phyloP scores from a whole-genome alignment of 2,888 invertebrate genomes.

The Molanna angustata region DNA sequence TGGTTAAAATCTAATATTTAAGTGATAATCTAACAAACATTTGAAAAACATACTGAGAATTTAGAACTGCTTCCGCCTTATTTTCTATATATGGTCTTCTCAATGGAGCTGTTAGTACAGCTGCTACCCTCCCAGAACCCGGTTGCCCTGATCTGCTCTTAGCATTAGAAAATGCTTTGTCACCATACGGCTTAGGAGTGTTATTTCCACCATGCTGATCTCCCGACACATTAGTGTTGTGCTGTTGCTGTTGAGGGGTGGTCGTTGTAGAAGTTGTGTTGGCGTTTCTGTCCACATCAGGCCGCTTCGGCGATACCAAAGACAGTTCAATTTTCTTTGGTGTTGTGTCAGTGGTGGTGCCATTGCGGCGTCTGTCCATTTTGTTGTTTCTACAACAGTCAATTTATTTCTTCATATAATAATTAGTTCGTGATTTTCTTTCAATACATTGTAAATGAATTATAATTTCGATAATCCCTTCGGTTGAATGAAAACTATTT shows the following conservation, averaged over 20 bases:
- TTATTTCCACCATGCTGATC: not conserved
- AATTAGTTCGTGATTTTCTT: too few relatives aligned
- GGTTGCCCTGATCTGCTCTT: too few relatives aligned
- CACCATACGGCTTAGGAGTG: not conserved
- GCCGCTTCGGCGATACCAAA: not conserved
- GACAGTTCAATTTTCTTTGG: slow-evolving; percentile 7
- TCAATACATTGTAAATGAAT: too few relatives aligned
- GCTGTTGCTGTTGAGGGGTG: too few relatives aligned
- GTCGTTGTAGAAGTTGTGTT: slow-evolving; percentile 2
- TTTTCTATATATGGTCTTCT: not conserved
- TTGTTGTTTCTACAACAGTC: slow-evolving; percentile 13
- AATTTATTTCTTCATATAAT: too few relatives aligned
- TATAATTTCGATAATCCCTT: too few relatives aligned
- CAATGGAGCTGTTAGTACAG: not conserved
- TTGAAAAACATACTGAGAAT: too few relatives aligned
- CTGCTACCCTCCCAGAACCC: not conserved
- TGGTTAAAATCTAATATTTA: too few relatives aligned
- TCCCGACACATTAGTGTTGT: too few relatives aligned
- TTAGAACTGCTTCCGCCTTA: too few relatives aligned
- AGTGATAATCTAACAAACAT: too few relatives aligned
- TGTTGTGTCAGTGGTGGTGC: slow-evolving; percentile 5
- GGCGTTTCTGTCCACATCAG: slow-evolving; percentile 16
- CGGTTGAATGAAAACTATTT: too few relatives aligned
- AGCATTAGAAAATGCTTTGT: not conserved
- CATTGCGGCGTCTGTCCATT: slow-evolving; percentile 23